phyloP scores from a whole-genome alignment of 2,888 invertebrate species.

The Anorthoa munda region DNA sequence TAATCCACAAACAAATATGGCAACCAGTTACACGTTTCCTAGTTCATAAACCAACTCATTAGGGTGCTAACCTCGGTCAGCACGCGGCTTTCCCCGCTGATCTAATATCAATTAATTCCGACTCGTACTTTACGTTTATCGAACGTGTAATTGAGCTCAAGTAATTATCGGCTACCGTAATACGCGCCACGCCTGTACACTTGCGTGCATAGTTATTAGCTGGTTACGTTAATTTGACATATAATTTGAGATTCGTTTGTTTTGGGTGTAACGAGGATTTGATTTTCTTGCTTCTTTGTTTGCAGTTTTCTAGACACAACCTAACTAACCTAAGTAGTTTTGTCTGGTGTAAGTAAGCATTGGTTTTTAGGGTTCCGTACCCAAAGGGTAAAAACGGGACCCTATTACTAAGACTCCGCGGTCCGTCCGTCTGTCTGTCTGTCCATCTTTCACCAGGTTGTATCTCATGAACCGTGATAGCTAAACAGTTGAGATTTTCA shows the following conservation, averaged over 20 bases:
- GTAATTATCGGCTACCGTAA: conserved; percentile 64
- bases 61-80: conserved; percentile 57
- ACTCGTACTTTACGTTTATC: conserved; percentile 73
- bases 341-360: background rate
- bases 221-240: conserved; percentile 38
- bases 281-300: conserved; percentile 5
- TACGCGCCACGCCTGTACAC: conserved; percentile 61
- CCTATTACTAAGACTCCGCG: too few relatives aligned
- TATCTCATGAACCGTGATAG: too few relatives aligned
- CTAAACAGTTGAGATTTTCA: too few relatives aligned
- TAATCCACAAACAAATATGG: conserved; percentile 35
- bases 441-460: too few relatives aligned
- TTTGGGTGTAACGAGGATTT: conserved; percentile 4
- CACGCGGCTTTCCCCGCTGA: conserved; percentile 69
- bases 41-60: conserved; percentile 54
- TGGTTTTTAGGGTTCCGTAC: too few relatives aligned
- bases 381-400: too few relatives aligned
- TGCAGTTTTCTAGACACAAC: background rate
- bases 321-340: background rate
- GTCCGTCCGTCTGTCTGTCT: too few relatives aligned
- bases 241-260: conserved; percentile 32
- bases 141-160: conserved; percentile 66
- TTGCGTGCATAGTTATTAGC: conserved; percentile 54
- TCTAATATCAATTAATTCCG: conserved; percentile 68
- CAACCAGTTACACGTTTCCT: conserved; percentile 38